phyloP scores from a whole-genome alignment of 2,888 invertebrate species.

The Pelosia muscerda region DNA sequence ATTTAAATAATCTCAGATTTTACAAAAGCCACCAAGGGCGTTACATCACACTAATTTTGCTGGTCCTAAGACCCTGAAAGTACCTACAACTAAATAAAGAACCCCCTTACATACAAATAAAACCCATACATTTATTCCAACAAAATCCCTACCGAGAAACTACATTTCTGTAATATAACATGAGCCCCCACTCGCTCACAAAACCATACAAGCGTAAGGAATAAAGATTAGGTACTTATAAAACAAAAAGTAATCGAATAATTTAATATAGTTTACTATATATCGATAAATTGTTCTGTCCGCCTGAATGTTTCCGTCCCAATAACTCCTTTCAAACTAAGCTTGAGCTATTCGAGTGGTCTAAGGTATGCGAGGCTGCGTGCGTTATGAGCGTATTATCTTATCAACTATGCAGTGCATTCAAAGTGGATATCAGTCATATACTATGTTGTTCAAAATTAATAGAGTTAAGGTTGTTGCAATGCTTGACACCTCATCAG shows the following conservation, averaged over 20 bases:
- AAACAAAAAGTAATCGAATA: constrained; percentile 32
- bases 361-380: constrained; percentile 21
- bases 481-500: too few relatives aligned
- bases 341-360: constrained; percentile 45
- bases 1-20: too few relatives aligned
- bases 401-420: not conserved
- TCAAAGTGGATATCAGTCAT: not conserved
- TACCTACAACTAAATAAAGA: too few relatives aligned
- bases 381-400: not conserved
- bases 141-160: constrained; percentile 2
- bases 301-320: constrained; percentile 56
- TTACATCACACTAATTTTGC: too few relatives aligned
- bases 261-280: constrained; percentile 50
- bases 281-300: constrained; percentile 59
- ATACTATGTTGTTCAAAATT: too few relatives aligned
- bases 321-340: constrained; percentile 63
- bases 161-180: not conserved
- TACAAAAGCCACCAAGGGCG: too few relatives aligned
- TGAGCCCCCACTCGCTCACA: constrained; percentile 1
- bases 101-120: not conserved
- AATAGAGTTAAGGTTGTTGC: too few relatives aligned
- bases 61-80: too few relatives aligned
- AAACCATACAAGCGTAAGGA: constrained; percentile 20
- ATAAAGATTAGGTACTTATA: constrained; percentile 27
- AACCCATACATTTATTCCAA: not conserved